Conservation (phyloP, 1,140 invertebrate species). For the Musca domestica region DNA sequence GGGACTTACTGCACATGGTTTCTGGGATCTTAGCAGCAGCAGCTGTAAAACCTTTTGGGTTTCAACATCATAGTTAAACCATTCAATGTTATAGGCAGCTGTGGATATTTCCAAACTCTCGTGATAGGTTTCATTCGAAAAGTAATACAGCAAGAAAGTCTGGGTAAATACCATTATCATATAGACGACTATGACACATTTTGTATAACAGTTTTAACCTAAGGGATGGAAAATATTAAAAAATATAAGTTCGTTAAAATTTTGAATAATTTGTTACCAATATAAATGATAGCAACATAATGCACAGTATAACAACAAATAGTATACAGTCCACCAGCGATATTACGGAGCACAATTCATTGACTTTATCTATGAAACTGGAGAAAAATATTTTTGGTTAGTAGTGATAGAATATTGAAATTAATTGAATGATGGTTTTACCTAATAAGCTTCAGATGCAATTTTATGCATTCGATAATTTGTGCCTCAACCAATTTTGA, state of each 20-base stretch:
- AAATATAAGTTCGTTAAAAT: not conserved
- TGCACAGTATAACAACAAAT: slow-evolving; percentile 44
- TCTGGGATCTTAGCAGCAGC: slow-evolving; percentile 44
- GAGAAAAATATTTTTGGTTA: too few species aligned
- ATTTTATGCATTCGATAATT: too few species aligned
- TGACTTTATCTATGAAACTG: slow-evolving; percentile 39
- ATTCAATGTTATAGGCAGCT: slow-evolving; percentile 46
- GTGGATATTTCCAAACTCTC: slow-evolving; percentile 43
- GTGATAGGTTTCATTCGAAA: slow-evolving; percentile 44
- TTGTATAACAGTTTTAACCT: slow-evolving; percentile 37
- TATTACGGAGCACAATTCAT: slow-evolving; percentile 37
- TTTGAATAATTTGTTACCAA: slow-evolving; percentile 40
- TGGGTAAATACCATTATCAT: slow-evolving; percentile 49
- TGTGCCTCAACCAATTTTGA: slow-evolving; percentile 21
- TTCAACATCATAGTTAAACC: slow-evolving; percentile 43
- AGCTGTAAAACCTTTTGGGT: slow-evolving; percentile 43
- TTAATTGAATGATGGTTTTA: slow-evolving; percentile 10
- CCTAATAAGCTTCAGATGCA: slow-evolving; percentile 35
- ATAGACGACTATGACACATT: slow-evolving; percentile 42
- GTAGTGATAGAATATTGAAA: not conserved
- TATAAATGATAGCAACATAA: slow-evolving; percentile 40
- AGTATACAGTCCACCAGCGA: slow-evolving; percentile 43
- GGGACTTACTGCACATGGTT: slow-evolving; percentile 39
- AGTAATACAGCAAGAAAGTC: slow-evolving; percentile 45
- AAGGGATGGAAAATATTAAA: not conserved